Evolutionary conservation across 2,113 vertebrate genomes (phyloP).

Genomic region (Cnemophilus loriae): DNA sequence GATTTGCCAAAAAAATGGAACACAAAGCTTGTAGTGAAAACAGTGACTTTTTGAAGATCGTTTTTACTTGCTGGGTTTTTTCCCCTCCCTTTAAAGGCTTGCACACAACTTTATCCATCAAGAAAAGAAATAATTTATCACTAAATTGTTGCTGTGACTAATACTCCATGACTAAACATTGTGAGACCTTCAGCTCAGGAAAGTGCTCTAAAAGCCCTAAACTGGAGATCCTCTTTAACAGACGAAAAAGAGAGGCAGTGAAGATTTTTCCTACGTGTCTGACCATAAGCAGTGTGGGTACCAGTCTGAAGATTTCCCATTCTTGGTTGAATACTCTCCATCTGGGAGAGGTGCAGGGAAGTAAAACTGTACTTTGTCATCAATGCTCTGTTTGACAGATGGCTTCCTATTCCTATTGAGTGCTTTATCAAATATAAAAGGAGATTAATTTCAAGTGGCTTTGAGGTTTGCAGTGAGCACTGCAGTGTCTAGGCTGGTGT

Average conservation of each 20-base stretch:
- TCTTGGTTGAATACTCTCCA: rapidly evolving
- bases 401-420: neutral
- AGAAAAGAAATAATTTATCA: slow-evolving; percentile 21
- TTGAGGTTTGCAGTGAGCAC: neutral
- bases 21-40: neutral
- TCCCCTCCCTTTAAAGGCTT: neutral
- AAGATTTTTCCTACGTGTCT: neutral
- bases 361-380: neutral
- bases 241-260: neutral
- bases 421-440: slow-evolving; percentile 6
- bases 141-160: slow-evolving; percentile 32
- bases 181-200: neutral
- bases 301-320: neutral
- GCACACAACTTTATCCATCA: neutral
- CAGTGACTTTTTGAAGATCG: neutral
- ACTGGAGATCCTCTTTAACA: neutral
- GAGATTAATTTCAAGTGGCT: neutral
- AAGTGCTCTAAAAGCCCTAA: neutral
- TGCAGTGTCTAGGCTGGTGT: neutral
- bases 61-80: neutral
- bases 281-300: neutral
- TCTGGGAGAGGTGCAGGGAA: neutral
- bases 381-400: neutral
- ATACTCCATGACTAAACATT: slow-evolving; percentile 23
- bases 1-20: neutral